Conservation (phyloP, 2,888 invertebrate genomes). For the Steinernema carpocapsae region DNA sequence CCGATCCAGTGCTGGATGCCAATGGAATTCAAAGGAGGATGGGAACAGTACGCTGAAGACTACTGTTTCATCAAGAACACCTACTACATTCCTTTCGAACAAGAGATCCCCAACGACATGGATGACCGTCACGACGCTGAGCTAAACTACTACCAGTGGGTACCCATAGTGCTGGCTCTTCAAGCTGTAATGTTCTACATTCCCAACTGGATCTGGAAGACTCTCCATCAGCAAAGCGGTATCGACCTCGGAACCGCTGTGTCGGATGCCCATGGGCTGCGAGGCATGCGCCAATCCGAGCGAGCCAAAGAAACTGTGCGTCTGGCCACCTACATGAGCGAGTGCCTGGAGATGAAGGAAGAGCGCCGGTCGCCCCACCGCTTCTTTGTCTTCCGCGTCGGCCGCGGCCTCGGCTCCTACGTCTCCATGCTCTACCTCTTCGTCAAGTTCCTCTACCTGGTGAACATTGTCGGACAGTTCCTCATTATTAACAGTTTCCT, state of each 20-base stretch:
- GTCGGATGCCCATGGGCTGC: conserved; percentile 58
- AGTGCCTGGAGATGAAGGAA: conserved; percentile 56
- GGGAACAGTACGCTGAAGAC: conserved; percentile 68
- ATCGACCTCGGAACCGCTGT: conserved; percentile 60
- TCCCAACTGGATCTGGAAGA: conserved; percentile 67
- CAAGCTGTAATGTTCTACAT: conserved; percentile 68
- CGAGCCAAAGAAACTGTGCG: conserved; percentile 49
- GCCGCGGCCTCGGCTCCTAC: conserved; percentile 53
- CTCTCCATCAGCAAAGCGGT: conserved; percentile 64
- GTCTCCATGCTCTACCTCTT: conserved; percentile 62
- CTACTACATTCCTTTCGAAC: conserved; percentile 64
- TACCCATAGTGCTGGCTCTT: conserved; percentile 65
- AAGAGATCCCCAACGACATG: conserved; percentile 62
- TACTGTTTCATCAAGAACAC: conserved; percentile 69
- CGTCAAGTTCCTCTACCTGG: conserved; percentile 61
- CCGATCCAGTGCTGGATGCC: conserved; percentile 55
- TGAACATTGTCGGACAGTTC: conserved; percentile 68
- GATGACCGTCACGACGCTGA: conserved; percentile 61
- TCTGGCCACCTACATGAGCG: conserved; percentile 61
- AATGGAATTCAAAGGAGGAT: conserved; percentile 51
- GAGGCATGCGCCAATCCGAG: conserved; percentile 43
- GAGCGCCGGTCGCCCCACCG: conserved; percentile 44
- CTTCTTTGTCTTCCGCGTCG: conserved; percentile 51
- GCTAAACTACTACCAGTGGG: conserved; percentile 69
- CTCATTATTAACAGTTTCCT: conserved; percentile 68